These are phyloP conservation scores for Conopomorpha cramerella DNA, from an alignment of 1,140 invertebrate species.

Conservation along the genomic window DNA sequence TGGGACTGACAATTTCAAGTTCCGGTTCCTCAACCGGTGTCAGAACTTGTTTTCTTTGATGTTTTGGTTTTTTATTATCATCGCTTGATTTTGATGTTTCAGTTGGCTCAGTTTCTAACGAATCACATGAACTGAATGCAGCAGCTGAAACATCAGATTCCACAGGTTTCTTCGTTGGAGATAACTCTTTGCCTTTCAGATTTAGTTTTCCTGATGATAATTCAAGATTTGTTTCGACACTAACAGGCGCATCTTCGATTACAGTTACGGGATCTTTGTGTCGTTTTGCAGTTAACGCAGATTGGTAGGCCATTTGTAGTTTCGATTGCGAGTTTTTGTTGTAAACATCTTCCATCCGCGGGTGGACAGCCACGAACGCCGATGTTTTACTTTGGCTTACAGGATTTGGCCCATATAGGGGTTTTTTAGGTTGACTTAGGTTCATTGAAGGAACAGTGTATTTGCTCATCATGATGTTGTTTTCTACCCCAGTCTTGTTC, in stretches of 20 bases:
- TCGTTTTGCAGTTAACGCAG: constrained; percentile 33
- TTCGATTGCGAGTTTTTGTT: constrained; percentile 44
- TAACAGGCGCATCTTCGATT: constrained; percentile 48
- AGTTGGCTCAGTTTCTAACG: constrained; percentile 32
- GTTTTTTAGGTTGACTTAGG: neutral
- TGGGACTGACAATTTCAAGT: constrained; percentile 47
- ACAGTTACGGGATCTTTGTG: constrained; percentile 35
- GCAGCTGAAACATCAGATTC: constrained; percentile 18
- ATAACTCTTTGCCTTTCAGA: constrained; percentile 37
- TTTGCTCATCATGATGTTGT: constrained; percentile 25
- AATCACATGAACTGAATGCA: constrained; percentile 25
- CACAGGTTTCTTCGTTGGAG: constrained; percentile 21
- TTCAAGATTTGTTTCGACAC: constrained; percentile 30
- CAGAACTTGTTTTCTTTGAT: constrained; percentile 56
- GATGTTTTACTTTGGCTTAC: neutral
- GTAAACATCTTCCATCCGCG: constrained; percentile 17
- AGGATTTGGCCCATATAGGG: neutral
- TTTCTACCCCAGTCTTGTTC: constrained; percentile 31
- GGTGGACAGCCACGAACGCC: constrained; percentile 2
- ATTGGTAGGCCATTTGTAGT: constrained; percentile 44
- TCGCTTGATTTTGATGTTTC: constrained; percentile 28
- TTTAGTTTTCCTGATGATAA: constrained; percentile 24
- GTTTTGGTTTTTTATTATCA: constrained; percentile 44
- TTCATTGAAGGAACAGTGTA: no score
- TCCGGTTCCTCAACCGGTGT: constrained; percentile 49